Conservation (phyloP, 1,140 invertebrate genomes). For the Diplogasteroides magnus region DNA sequence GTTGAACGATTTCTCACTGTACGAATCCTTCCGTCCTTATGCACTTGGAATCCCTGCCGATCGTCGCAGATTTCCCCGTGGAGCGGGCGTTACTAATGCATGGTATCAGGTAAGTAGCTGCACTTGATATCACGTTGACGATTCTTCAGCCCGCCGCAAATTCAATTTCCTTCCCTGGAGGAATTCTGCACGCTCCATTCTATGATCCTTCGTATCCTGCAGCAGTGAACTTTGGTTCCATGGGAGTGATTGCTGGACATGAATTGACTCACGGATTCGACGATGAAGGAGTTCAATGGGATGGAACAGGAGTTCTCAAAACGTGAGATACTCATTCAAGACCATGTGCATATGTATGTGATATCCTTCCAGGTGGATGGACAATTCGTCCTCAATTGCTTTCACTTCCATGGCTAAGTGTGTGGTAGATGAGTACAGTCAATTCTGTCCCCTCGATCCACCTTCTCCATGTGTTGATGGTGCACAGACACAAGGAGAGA, state of each 20-base stretch:
- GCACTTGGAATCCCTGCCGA: slow-evolving; percentile 26
- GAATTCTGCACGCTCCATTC: slow-evolving; percentile 60
- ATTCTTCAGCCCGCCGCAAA: slow-evolving; percentile 28
- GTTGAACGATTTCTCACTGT: slow-evolving; percentile 22
- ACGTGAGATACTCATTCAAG: neutral
- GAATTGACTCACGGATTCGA: slow-evolving; percentile 61
- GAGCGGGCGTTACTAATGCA: slow-evolving; percentile 62
- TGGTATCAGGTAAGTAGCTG: slow-evolving; percentile 62
- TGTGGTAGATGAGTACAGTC: slow-evolving; percentile 80
- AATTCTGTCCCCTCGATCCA: slow-evolving; percentile 61
- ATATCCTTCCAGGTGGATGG: slow-evolving; percentile 71
- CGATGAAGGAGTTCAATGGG: slow-evolving; percentile 69
- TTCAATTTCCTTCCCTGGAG: slow-evolving; percentile 45
- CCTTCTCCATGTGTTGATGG: slow-evolving; percentile 56
- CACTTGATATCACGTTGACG: neutral
- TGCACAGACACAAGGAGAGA: slow-evolving; percentile 58
- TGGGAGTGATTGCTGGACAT: slow-evolving; percentile 63
- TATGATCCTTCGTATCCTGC: slow-evolving; percentile 63
- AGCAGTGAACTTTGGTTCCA: slow-evolving; percentile 62
- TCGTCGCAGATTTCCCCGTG: slow-evolving; percentile 61
- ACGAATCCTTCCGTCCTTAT: slow-evolving; percentile 22
- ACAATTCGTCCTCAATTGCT: slow-evolving; percentile 1
- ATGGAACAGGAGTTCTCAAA: slow-evolving; percentile 76
- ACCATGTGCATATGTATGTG: no score
- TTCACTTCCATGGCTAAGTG: slow-evolving; percentile 70